Base-by-base conservation (phyloP, 30 jellyfish, hydroid and myxozoan species). In the Aurelia coerulea region DNA sequence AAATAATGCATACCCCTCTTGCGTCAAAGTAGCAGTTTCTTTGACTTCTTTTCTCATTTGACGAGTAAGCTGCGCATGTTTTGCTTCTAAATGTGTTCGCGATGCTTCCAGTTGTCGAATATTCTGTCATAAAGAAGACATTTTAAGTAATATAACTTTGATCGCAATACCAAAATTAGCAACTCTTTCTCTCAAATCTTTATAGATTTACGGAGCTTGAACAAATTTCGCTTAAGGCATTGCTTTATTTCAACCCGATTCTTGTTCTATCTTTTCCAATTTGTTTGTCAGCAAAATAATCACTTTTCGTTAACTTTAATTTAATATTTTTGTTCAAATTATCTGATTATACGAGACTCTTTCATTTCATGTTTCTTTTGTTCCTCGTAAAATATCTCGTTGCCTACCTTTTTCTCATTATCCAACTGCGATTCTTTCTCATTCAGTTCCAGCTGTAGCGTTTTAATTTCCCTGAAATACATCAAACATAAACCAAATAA, bases 11-110 rank as follows among this genome's bases (percentile, higher is more conserved):
- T 73, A 89, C 97, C 97, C 97, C 70, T 75, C 92, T 77, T 83
- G 90, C 6, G 95, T 84, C 37, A 91, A 67, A 29, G 79, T 83
- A 41, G 98, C 90, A 81, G 86, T 91, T 65, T 91, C 90, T 63
- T 58, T 73, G 2, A 85, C 82, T 59, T 79, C 91, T 53, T 62
- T 74, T 62, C 49, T 70, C 23, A 91, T 65, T 49, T 86, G 93
- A 11, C 89, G 87, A 14, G 83, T 56, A 16, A 83, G 90, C 17
- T 65, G 89, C 1, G 16, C 79, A 46, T 62, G 73, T 32, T 70
- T 68, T 17, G 92, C 94, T 60, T 86, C 92, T 13, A 91, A 68
- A 0, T 85, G 86, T 17, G 86, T 4, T 23, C 71, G 69, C 39
- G 95, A 74, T 23, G 86, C 58, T 31, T 83, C 97, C 41, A 71